Evolutionary conservation across 1,140 invertebrate genomes (phyloP), one percentile per base, ranked within the genome.

Genomic region (Ceratitis capitata): DNA sequence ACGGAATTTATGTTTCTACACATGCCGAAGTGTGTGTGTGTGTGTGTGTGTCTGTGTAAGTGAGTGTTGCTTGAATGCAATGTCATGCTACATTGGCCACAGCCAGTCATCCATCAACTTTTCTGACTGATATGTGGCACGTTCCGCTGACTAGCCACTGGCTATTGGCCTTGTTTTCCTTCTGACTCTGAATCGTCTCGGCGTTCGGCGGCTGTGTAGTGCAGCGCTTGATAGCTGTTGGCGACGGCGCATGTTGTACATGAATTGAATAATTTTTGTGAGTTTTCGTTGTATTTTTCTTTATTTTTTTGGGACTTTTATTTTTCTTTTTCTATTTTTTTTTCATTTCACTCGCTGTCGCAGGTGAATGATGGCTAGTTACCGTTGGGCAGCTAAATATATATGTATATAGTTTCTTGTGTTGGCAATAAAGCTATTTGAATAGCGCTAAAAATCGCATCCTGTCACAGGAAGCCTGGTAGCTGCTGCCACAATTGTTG

Each of bases 241-340:
- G 35, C 29, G 5, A 19, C 56, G 69, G 35, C 23, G 69, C 35
- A 78, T 78, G 69, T 78, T 78, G 69, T n/a, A 78, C 39, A 47
- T 78, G 69, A 78, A 78, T 45, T 78, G 69, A 78, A 78, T 78
- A 78, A 78, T 78, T 78, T 78, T 78, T 78, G 42, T 45, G 69
- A 2, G 45, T 45, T 78, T 69, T 78, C 45, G n/a, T 29, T n/a
- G n/a, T n/a, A n/a, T n/a, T n/a, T 29, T 29, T 61, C 6, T 61
- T 61, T 6, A 26, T 42, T 32, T 69, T 69, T 10, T 35, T 47
- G n/a, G n/a, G n/a, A n/a, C n/a, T n/a, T n/a, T n/a, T n/a, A n/a
- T 45, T 78, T 69, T 78, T 78, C 3, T 29, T n/a, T n/a, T n/a
- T n/a, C n/a, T n/a, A 9, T 29, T 61, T 7, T 61, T 61, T 6